A percentile compares a stretch with the other conserved stretches of the same genome.
phyloP scores from a whole-genome alignment of 1,140 invertebrate genomes.

The Sinonovacula constricta region DNA sequence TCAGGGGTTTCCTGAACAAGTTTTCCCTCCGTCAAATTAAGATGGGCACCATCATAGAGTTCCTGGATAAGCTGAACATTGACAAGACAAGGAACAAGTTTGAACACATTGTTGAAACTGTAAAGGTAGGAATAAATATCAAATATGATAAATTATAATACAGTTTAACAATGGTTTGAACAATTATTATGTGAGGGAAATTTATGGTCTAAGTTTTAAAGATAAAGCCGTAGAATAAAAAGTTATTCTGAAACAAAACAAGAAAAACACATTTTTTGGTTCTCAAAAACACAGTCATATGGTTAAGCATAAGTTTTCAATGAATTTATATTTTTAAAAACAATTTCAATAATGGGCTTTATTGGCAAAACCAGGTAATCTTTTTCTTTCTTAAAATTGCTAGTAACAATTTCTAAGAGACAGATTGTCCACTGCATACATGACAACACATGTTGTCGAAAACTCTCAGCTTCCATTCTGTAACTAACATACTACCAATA shows the following conservation, averaged over 20 bases:
- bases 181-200: background rate
- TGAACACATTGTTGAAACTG: conserved; percentile 46
- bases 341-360: too few species aligned
- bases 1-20: conserved; percentile 40
- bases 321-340: too few species aligned
- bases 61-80: conserved; percentile 48
- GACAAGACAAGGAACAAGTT: conserved; percentile 48
- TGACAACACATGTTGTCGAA: background rate
- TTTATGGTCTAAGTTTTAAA: background rate
- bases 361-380: too few species aligned
- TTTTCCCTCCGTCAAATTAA: conserved; percentile 51
- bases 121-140: too few species aligned
- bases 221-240: background rate
- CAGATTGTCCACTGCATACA: background rate
- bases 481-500: too few species aligned
- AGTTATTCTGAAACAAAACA: too few species aligned
- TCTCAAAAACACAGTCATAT: background rate
- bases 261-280: background rate
- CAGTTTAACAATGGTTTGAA: background rate
- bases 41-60: conserved; percentile 49
- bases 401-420: too few species aligned
- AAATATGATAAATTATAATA: background rate
- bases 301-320: too few species aligned
- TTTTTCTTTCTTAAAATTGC: too few species aligned
- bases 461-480: background rate